Percentiles rank a stretch among this genome's conserved stretches.
These are phyloP conservation scores for Neostethus bicornis DNA, from an alignment of 2,797 vertebrate genomes.

Conservation along the genomic window DNA sequence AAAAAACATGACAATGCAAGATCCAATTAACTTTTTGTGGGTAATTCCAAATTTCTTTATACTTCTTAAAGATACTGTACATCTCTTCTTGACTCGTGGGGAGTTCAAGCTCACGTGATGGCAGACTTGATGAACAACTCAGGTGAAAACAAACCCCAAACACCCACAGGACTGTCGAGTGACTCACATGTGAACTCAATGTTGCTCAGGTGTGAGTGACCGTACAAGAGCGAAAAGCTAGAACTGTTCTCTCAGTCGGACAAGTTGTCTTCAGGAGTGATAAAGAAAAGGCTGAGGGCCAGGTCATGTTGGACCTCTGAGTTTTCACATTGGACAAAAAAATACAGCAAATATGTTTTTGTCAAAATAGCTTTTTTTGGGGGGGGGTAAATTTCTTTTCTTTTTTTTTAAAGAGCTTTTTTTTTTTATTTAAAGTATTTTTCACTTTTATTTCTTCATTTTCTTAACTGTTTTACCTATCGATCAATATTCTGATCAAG, in stretches of 20 bases:
- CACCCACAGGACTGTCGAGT: neutral
- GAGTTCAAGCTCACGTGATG: neutral
- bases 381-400: too few species aligned
- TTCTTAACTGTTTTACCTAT: too few species aligned
- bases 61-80: neutral
- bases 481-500: too few species aligned
- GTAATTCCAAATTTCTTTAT: too few species aligned
- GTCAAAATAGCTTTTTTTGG: too few species aligned
- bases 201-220: constrained; percentile 3
- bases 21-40: neutral
- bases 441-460: too few species aligned
- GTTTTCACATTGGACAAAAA: too few species aligned
- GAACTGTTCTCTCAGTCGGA: neutral
- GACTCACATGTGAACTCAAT: neutral
- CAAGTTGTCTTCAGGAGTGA: neutral
- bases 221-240: neutral
- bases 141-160: neutral
- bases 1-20: neutral
- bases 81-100: neutral
- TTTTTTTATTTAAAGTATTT: too few species aligned
- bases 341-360: too few species aligned
- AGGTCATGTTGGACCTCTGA: too few species aligned
- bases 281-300: neutral
- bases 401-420: too few species aligned
- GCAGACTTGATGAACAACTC: constrained; percentile 7